These are phyloP conservation scores for Aspidoscelis tigris DNA, from an alignment of 2,113 vertebrate genomes.

Conservation along the genomic window DNA sequence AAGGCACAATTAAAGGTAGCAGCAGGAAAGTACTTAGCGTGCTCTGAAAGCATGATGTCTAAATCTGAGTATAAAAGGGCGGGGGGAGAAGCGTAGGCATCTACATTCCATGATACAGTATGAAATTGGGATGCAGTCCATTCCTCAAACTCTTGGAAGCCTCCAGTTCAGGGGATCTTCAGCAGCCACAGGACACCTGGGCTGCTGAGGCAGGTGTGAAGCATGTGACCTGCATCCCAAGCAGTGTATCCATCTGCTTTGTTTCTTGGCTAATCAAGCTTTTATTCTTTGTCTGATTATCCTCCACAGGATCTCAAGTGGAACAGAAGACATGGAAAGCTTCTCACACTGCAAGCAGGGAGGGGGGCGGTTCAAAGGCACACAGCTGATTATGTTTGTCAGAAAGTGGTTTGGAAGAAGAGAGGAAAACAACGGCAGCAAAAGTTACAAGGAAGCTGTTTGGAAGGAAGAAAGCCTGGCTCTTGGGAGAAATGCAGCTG, in stretches of 20 bases:
- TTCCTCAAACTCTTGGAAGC: not conserved
- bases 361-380: not conserved
- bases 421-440: not conserved
- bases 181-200: constrained; percentile 16
- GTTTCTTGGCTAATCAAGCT: constrained; percentile 38
- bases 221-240: not conserved
- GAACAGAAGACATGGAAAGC: not conserved
- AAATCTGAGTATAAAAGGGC: not conserved
- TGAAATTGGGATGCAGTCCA: no score
- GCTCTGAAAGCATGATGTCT: not conserved
- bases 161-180: not conserved
- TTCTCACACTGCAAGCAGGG: not conserved
- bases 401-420: not conserved
- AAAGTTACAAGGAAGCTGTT: not conserved
- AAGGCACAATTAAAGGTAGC: not conserved
- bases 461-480: not conserved
- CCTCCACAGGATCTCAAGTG: constrained; percentile 18
- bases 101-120: not conserved
- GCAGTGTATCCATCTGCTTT: constrained; percentile 17
- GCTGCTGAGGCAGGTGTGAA: not conserved
- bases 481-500: constrained; percentile 33
- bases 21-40: not conserved
- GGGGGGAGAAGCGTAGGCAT: not conserved
- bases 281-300: constrained; percentile 49
- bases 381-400: constrained; percentile 23